Evolutionary conservation across 1,140 invertebrate species (phyloP), one percentile per base, ranked within the genome.

Genomic region (Drosophila neocordata): DNA sequence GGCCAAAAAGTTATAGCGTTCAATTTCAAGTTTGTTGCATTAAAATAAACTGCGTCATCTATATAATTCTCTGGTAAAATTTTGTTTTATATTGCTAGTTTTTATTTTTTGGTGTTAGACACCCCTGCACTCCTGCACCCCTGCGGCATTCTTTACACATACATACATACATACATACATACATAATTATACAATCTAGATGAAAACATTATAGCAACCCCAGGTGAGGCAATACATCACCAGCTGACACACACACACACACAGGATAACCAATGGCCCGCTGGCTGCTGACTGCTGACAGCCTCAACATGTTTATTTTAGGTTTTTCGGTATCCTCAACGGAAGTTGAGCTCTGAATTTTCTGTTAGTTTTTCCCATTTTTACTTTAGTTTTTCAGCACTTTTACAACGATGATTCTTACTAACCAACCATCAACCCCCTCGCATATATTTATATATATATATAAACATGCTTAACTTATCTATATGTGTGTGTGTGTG

Each of bases 191-290:
- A 53, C 70, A 34, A 56, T 74, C 64, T 61, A 67, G 37, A 57
- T 34, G 38, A 12, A 44, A 38, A 34, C 20, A 38, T 24, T 22
- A 31, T 20, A 60, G 22, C 38, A 22, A 41, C 58, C 38, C 58
- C 64, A 67, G 41, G 51, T 65, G 57, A 38, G 22, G 61, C 51
- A n/a, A 74, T 74, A 67, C 64, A 68, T 74, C 71, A 67, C 15
- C 57, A 41, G 69, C 48, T 69, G 55, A 31, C 68, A 58, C 55
- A 61, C 61, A 9, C 31, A 57, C 69, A 61, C 69, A 61, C 56
- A 34, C 52, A 34, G 13, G 38, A 66, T 55, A 15, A 31, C 51
- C 20, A 65, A 53, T 56, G 15, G 9, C 24, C 13, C 13, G n/a
- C n/a, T 31, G 52, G n/a, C 27, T 55, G 52, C 27, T 56, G 53